Evolutionary conservation across 2,888 invertebrate genomes (phyloP).

Genomic region (Drepanosiphum platanoidis): DNA sequence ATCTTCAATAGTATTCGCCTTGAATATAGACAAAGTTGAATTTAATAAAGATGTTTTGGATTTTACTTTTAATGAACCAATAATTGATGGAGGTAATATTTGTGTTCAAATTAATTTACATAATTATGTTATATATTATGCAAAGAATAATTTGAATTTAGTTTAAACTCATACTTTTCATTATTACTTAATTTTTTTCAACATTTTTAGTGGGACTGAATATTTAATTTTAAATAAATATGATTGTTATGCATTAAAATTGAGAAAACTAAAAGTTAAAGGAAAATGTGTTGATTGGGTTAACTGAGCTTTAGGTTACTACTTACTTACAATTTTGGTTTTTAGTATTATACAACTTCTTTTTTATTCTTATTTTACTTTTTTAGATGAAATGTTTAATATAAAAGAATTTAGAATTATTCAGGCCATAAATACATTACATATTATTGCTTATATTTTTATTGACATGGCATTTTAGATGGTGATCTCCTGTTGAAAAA

Average conservation of each 20-base stretch:
- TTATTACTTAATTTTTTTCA: not conserved
- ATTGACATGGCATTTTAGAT: slow-evolving; percentile 13
- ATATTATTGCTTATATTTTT: not conserved
- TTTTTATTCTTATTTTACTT: not conserved
- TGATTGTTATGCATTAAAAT: not conserved
- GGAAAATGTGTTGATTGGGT: not conserved
- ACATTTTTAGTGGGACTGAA: not conserved
- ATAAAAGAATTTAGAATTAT: too few relatives aligned
- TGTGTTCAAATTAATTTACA: not conserved
- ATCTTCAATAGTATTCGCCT: slow-evolving; percentile 89
- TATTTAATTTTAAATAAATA: not conserved
- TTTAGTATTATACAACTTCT: not conserved
- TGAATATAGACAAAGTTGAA: slow-evolving; percentile 87
- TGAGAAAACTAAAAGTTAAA: not conserved
- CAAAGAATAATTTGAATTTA: not conserved
- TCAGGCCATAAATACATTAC: not conserved
- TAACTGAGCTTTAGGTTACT: not conserved
- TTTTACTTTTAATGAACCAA: slow-evolving; percentile 64
- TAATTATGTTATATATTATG: not conserved
- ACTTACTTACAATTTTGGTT: not conserved
- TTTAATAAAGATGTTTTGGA: slow-evolving; percentile 70
- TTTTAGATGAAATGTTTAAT: not conserved
- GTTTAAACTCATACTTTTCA: not conserved
- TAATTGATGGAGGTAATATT: slow-evolving; percentile 57
- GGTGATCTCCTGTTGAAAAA: slow-evolving; percentile 46